A percentile compares a stretch with the other conserved stretches of the same genome.
Conservation (phyloP, 1,140 invertebrate genomes). For the Drosophila yakuba region DNA sequence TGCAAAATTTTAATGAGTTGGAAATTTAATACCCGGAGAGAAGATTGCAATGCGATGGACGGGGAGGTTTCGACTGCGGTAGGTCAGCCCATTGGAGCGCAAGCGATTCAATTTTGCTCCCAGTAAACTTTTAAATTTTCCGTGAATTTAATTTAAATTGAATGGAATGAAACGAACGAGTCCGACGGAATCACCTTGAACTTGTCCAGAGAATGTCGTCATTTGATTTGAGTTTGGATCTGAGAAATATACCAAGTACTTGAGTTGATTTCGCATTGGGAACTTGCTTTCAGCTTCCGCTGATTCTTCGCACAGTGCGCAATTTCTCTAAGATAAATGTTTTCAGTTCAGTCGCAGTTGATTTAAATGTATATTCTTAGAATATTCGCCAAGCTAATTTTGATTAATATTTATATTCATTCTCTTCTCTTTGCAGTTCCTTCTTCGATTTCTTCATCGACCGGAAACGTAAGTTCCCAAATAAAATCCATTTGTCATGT, state of each 20-base stretch:
- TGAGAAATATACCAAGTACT: conserved; percentile 20
- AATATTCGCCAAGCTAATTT: conserved; percentile 38
- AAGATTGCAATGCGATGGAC: conserved; percentile 46
- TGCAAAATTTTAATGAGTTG: conserved; percentile 82
- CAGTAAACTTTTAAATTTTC: conserved; percentile 59
- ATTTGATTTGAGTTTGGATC: conserved; percentile 34
- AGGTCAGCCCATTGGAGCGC: conserved; percentile 60
- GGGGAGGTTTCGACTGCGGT: conserved; percentile 52
- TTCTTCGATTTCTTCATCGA: conserved; percentile 21
- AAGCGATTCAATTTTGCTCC: conserved; percentile 69
- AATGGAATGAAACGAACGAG: conserved; percentile 19
- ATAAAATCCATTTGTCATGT: conserved; percentile 20
- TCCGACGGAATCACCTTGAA: conserved; percentile 62
- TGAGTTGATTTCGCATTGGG: conserved; percentile 37
- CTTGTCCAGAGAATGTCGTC: conserved; percentile 54
- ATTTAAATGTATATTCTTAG: conserved; percentile 33
- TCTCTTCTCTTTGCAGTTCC: conserved; percentile 45
- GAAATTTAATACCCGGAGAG: conserved; percentile 73
- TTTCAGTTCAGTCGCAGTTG: conserved; percentile 27
- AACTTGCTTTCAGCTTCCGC: conserved; percentile 50
- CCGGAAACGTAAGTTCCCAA: conserved; percentile 66
- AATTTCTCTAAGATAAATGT: conserved; percentile 67
- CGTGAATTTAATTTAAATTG: conserved; percentile 72
- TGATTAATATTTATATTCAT: conserved; percentile 44
- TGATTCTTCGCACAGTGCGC: conserved; percentile 57